phyloP scores from a whole-genome alignment of 2,113 vertebrate genomes.

The Aphelocoma coerulescens region DNA sequence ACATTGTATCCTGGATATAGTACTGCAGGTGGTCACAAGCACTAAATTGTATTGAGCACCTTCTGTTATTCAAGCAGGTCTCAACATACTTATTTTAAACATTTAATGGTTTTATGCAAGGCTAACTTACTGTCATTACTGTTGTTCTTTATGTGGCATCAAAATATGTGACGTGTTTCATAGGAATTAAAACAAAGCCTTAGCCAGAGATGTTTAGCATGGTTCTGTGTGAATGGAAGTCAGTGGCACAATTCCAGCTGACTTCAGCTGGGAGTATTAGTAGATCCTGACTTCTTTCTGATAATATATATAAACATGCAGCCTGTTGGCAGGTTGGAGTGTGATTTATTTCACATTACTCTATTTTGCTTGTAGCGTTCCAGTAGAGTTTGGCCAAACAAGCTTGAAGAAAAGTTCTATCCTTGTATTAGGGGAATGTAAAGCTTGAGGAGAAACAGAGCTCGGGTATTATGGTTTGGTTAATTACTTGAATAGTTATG shows the following conservation, averaged over 20 bases:
- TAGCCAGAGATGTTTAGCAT: not conserved
- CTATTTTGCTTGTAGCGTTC: not conserved
- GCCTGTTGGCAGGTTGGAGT: not conserved
- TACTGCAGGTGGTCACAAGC: not conserved
- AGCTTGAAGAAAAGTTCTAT: not conserved
- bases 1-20: not conserved
- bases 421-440: not conserved
- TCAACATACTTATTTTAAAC: not conserved
- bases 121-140: not conserved
- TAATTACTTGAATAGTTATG: not conserved
- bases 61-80: not conserved
- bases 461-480: not conserved
- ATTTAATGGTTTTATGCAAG: not conserved
- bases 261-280: not conserved
- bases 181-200: not conserved
- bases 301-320: not conserved
- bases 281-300: constrained; percentile 4
- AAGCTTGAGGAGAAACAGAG: not conserved
- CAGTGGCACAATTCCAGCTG: not conserved
- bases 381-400: not conserved
- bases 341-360: not conserved
- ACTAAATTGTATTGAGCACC: not conserved
- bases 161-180: not conserved
- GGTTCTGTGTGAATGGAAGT: not conserved
- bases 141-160: not conserved